These are phyloP conservation scores for human DNA, from an alignment of 2,113 vertebrate genomes.

Conservation along the genomic window DNA sequence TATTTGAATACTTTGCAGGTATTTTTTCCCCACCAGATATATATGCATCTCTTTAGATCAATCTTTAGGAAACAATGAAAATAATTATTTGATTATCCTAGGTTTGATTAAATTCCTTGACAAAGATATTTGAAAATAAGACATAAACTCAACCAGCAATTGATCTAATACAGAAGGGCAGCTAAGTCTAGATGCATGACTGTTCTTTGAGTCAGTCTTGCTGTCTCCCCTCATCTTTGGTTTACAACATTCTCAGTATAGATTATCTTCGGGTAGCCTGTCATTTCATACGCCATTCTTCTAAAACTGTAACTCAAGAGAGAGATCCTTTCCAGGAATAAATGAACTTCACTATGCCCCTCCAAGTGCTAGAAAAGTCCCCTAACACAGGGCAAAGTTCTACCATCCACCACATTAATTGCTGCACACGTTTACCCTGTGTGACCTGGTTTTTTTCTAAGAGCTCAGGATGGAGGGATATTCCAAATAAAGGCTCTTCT, in stretches of 20 bases:
- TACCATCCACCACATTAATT: neutral
- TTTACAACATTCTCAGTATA: neutral
- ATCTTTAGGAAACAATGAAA: slow-evolving; percentile 18
- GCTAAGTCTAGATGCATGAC: neutral
- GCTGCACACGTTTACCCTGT: neutral
- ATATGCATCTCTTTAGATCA: neutral
- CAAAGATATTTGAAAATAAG: slow-evolving; percentile 16
- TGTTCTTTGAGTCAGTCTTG: neutral
- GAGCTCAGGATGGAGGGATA: neutral
- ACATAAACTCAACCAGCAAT: neutral
- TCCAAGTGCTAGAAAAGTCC: neutral
- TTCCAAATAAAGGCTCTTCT: neutral
- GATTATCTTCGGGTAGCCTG: neutral
- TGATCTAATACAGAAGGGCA: neutral
- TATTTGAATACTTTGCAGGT: neutral
- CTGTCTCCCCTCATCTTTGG: neutral
- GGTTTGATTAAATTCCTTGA: neutral
- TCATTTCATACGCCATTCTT: neutral
- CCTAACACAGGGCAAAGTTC: neutral
- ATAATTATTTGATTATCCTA: slow-evolving; percentile 21
- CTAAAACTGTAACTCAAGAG: neutral
- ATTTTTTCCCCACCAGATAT: neutral
- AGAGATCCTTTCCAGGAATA: neutral
- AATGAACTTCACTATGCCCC: neutral
- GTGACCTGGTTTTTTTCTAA: neutral